Conservation (phyloP, 2,113 vertebrate genomes). For the Micromys minutus region DNA sequence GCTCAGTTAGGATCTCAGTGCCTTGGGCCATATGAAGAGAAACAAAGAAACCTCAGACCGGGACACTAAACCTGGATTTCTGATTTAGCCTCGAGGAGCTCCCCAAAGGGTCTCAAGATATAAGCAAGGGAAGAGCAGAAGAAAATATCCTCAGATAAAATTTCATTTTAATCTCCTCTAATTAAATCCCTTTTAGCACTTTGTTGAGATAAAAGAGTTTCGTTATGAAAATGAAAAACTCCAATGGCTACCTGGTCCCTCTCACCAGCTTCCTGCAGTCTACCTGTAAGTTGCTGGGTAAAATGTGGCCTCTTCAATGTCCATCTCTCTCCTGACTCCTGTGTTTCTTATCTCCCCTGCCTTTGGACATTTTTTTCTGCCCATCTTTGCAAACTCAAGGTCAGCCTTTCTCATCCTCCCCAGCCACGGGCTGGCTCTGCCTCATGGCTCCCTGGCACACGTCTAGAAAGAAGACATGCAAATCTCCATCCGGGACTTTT, state of each 20-base stretch:
- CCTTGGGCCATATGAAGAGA: neutral
- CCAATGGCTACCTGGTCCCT: constrained; percentile 32
- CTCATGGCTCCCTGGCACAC: neutral
- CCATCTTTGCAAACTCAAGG: neutral
- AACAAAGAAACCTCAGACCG: constrained; percentile 29
- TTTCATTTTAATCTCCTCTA: constrained; percentile 63
- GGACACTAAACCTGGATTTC: constrained; percentile 17
- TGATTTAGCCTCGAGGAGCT: constrained; percentile 16
- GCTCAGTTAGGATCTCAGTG: constrained; percentile 30
- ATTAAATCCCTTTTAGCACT: constrained; percentile 74
- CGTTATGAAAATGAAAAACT: constrained; percentile 60
- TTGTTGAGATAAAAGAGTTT: constrained; percentile 57
- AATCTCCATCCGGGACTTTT: neutral
- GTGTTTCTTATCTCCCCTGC: neutral
- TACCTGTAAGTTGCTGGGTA: constrained; percentile 28
- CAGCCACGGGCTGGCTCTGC: neutral
- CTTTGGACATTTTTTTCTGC: neutral
- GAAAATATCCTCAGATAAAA: constrained; percentile 52
- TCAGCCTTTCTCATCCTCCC: neutral
- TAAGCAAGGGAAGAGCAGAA: constrained; percentile 1
- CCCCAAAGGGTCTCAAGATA: neutral
- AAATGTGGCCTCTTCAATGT: neutral
- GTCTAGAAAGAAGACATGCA: neutral
- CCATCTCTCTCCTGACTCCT: neutral
- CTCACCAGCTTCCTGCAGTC: constrained; percentile 60